These are phyloP conservation scores for Chelon auratus DNA, from an alignment of 2,797 vertebrate species.

Conservation along the genomic window DNA sequence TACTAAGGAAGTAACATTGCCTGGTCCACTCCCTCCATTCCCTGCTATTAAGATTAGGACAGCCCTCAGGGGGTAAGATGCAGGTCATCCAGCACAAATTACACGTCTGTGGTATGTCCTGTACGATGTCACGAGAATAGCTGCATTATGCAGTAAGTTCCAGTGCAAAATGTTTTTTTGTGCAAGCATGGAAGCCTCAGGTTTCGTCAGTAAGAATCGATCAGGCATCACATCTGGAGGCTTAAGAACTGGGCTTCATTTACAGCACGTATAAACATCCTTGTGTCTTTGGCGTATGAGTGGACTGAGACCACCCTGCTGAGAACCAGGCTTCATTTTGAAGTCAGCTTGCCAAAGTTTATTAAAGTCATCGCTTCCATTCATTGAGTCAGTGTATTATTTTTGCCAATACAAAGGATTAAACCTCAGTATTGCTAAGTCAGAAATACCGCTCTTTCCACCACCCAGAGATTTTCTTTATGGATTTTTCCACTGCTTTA, in stretches of 20 bases:
- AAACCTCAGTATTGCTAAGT: conserved; percentile 56
- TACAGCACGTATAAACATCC: conserved; percentile 42
- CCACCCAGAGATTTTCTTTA: conserved; percentile 54
- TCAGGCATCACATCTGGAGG: conserved; percentile 7
- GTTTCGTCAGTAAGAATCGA: conserved; percentile 18
- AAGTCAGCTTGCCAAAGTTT: conserved; percentile 55
- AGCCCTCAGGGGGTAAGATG: conserved; percentile 62
- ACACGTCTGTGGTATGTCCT: conserved; percentile 69
- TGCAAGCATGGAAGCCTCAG: conserved; percentile 7
- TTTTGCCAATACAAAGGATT: conserved; percentile 79
- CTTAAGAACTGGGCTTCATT: conserved; percentile 44
- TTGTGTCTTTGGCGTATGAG: conserved; percentile 39
- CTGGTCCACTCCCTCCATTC: conserved; percentile 65
- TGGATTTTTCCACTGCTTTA: conserved; percentile 70
- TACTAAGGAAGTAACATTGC: conserved; percentile 70
- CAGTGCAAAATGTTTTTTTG: too few relatives aligned
- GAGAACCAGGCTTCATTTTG: conserved; percentile 41
- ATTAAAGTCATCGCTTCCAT: conserved; percentile 70
- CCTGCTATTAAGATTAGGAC: conserved; percentile 78
- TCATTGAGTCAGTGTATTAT: conserved; percentile 67
- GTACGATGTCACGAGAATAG: conserved; percentile 58
- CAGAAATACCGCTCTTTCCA: conserved; percentile 61
- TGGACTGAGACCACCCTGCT: conserved; percentile 69
- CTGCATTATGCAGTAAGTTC: not conserved
- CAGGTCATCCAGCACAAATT: conserved; percentile 77